A percentile compares a stretch with the other conserved stretches of the same genome.
phyloP scores from a whole-genome alignment of 2,797 vertebrate species.

The Labroides dimidiatus region DNA sequence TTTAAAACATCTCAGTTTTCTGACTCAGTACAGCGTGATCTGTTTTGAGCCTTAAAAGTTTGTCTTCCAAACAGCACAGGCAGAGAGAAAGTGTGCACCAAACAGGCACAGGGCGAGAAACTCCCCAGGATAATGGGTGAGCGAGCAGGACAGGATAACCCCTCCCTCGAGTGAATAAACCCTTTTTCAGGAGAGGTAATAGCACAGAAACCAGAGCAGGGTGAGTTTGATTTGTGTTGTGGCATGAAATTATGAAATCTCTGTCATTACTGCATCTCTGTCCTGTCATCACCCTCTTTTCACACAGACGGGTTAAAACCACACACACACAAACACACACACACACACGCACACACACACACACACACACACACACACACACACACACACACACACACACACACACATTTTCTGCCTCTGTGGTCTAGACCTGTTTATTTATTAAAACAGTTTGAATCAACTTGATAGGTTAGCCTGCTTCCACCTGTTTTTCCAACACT shows the following conservation, averaged over 20 bases:
- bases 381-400: neutral
- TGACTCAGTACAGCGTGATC: constrained; percentile 45
- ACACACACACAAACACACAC: constrained; percentile 52
- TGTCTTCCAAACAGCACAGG: constrained; percentile 7
- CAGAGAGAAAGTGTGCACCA: constrained; percentile 22
- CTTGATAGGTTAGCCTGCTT: neutral
- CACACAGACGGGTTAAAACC: constrained; percentile 38
- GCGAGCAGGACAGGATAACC: constrained; percentile 59
- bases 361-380: neutral
- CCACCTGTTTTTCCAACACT: neutral
- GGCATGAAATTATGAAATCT: constrained; percentile 63
- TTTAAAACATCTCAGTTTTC: constrained; percentile 68
- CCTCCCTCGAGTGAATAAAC: constrained; percentile 60
- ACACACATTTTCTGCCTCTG: constrained; percentile 21
- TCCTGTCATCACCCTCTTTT: constrained; percentile 65
- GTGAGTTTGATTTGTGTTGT: constrained; percentile 69
- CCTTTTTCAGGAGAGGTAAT: constrained; percentile 57
- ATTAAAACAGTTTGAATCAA: constrained; percentile 14
- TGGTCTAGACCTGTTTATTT: constrained; percentile 2
- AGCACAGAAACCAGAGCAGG: constrained; percentile 58
- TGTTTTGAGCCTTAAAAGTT: constrained; percentile 23
- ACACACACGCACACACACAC: constrained; percentile 48
- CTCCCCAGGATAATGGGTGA: constrained; percentile 47
- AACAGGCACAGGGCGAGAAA: constrained; percentile 42
- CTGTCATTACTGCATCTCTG: constrained; percentile 68